Evolutionary conservation across 2,113 vertebrate species (phyloP).

Genomic region (Myotis yumanensis): DNA sequence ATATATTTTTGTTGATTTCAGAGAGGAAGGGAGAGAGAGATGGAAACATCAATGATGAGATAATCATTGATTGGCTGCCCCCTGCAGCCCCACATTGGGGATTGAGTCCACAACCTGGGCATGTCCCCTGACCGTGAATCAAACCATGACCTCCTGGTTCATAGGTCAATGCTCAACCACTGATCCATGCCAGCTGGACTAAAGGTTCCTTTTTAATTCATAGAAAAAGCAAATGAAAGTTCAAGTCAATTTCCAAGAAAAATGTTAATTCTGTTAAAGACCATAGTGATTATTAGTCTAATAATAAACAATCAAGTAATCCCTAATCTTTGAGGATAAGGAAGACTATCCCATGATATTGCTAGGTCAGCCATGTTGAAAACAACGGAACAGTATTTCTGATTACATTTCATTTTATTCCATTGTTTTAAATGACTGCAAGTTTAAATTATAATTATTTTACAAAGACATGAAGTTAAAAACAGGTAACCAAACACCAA

Average conservation of each 20-base stretch:
- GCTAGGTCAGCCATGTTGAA: background rate
- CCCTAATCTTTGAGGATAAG: background rate
- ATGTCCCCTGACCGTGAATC: too few relatives aligned
- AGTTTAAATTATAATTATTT: background rate
- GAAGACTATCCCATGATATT: background rate
- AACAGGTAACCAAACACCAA: background rate
- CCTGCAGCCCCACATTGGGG: too few relatives aligned
- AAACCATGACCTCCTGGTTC: too few relatives aligned
- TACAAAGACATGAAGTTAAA: background rate
- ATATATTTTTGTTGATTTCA: too few relatives aligned
- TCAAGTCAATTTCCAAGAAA: slow-evolving; percentile 31
- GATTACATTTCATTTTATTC: background rate
- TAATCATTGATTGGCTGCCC: too few relatives aligned
- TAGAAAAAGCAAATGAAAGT: background rate
- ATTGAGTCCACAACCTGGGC: too few relatives aligned
- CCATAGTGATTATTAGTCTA: background rate
- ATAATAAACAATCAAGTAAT: background rate
- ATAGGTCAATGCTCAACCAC: too few relatives aligned
- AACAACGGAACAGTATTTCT: background rate
- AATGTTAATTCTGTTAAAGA: background rate
- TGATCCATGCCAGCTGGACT: too few relatives aligned
- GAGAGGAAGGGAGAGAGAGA: too few relatives aligned
- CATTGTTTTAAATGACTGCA: background rate
- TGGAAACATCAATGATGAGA: too few relatives aligned
- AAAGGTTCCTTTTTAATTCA: background rate